These are phyloP conservation scores for Eurytoma californica DNA, from an alignment of 2,888 invertebrate genomes.

Conservation along the genomic window DNA sequence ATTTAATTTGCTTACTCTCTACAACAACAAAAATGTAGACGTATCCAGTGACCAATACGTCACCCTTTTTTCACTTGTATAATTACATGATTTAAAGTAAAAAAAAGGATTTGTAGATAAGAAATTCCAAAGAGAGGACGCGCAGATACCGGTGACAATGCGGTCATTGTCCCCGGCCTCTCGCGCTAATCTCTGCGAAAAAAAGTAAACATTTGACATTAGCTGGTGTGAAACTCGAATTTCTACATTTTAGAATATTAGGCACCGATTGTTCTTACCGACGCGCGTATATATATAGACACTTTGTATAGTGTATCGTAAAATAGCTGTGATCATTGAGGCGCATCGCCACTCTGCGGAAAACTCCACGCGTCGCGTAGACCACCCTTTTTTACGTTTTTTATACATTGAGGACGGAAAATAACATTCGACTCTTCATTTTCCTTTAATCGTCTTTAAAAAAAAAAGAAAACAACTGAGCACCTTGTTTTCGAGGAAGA, in stretches of 20 bases:
- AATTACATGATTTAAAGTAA: conserved; percentile 5
- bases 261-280: conserved; percentile 53
- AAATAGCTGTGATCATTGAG: conserved; percentile 73
- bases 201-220: conserved; percentile 26
- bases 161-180: conserved; percentile 46
- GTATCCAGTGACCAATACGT: conserved; percentile 22
- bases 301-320: conserved; percentile 63
- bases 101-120: conserved; percentile 33
- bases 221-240: conserved; percentile 43
- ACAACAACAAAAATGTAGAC: conserved; percentile 29
- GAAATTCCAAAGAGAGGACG: conserved; percentile 20
- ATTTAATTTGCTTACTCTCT: conserved; percentile 24
- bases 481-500: conserved; percentile 14
- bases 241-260: conserved; percentile 53
- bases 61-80: conserved; percentile 45
- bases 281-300: conserved; percentile 44
- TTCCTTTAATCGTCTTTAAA: conserved; percentile 31
- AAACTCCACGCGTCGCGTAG: conserved; percentile 9
- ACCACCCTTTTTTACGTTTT: conserved; percentile 42
- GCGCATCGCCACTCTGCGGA: conserved; percentile 30
- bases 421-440: conserved; percentile 11
- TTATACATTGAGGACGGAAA: conserved; percentile 20
- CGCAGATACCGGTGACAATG: conserved; percentile 47
- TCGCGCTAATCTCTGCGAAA: conserved; percentile 15
- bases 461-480: conserved; percentile 11